Base-by-base conservation (phyloP, 2,113 vertebrate species). In the Pachycephala philippinensis region DNA sequence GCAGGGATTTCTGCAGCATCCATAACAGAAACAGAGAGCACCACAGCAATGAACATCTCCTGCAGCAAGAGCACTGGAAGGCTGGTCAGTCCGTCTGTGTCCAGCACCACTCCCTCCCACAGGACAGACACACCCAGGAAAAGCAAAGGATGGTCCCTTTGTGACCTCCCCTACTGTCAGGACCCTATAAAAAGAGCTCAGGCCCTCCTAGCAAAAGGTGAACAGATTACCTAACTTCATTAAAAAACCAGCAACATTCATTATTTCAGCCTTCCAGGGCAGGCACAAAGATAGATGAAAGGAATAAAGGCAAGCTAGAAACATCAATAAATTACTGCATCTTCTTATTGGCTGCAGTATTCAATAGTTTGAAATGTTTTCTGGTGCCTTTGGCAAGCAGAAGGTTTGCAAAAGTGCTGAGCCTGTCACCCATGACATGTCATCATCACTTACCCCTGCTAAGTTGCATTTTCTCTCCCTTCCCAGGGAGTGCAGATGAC, bases 281-380 rank as follows among this genome's bases (percentile, higher is more conserved):
- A 94, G 69, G 85, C 79, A 90, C 57, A 49, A 93, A 96, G 96
- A 96, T 65, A 86, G 86, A 97, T 97, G 86, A 92, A 92, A 95
- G 90, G 93, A 95, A 95, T 92, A 93, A 93, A 93, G 84, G 83
- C 80, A 52, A 92, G 93, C 76, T 87, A 45, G 95, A 84, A 90
- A 75, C 95, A 87, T 90, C 95, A 90, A 90, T 96, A 97, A 93
- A 92, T 97, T 93, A 90, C 93, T 39, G 72, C 75, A 88, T 89
- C 88, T 64, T 89, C 93, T 71, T 89, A 92, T 77, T 95, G 93
- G 95, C 93, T 93, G 64, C 92, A 84, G 71, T 70, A 93, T 90
- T 95, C 93, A 89, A 96, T 93, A 84, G 76, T 64, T 92, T 90
- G 63, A 96, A 92, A 92, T 84, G 88, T 68, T 96, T 96, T 64